Evolutionary conservation across 2,113 vertebrate genomes (phyloP).

Genomic region (Myiagra hebetior): DNA sequence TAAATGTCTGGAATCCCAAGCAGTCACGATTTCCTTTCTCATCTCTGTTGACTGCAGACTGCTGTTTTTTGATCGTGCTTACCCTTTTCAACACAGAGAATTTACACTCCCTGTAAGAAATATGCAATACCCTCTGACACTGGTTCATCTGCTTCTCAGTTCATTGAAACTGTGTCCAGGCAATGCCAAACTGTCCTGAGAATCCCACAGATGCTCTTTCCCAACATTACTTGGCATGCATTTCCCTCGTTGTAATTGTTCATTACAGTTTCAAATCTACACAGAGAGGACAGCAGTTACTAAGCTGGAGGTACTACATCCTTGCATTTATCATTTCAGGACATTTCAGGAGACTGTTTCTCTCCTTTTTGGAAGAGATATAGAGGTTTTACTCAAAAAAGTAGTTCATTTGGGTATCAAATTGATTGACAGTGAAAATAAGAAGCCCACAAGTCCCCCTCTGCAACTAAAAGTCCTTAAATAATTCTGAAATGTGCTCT

Average conservation of each 20-base stretch:
- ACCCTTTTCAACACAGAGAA: background rate
- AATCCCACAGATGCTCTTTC: background rate
- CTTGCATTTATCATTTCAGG: background rate
- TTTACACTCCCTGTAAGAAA: background rate
- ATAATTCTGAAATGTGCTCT: background rate
- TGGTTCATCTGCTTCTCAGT: background rate
- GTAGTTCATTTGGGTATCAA: background rate
- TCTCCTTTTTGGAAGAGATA: background rate
- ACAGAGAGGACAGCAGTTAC: background rate
- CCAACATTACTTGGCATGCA: background rate
- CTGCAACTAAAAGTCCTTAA: background rate
- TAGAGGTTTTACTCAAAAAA: background rate
- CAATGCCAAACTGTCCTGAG: background rate
- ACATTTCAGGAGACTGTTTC: background rate
- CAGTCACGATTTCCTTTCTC: background rate
- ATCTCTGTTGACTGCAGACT: background rate
- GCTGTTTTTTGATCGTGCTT: background rate
- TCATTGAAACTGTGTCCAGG: background rate
- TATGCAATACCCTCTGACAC: background rate
- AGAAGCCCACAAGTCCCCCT: background rate
- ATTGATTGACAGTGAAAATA: background rate
- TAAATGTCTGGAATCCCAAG: constrained; percentile 15
- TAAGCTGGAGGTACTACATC: background rate
- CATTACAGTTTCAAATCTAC: background rate
- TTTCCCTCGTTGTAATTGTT: background rate